A percentile compares a stretch with the other conserved stretches of the same genome.
phyloP scores from a whole-genome alignment of 2,113 vertebrate species.

The Muntiacus reevesi region DNA sequence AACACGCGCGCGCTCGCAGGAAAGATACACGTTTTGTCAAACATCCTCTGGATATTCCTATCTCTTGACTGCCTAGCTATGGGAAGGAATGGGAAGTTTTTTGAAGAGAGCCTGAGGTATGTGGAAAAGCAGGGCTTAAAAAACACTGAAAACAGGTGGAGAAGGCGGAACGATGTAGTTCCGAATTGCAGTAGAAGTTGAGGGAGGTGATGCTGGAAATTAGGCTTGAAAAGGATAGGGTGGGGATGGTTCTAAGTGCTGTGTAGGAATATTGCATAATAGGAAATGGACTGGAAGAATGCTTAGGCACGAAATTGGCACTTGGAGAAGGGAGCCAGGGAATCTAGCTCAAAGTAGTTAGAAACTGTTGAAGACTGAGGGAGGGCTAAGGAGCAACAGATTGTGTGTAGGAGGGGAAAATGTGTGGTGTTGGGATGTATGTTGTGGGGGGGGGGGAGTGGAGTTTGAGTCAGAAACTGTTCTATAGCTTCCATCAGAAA shows the following conservation, averaged over 20 bases:
- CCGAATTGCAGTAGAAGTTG: not conserved
- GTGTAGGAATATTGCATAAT: slow-evolving; percentile 14
- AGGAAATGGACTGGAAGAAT: not conserved
- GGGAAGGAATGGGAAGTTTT: not conserved
- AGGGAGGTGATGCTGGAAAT: not conserved
- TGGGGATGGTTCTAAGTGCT: not conserved
- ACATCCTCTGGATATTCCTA: not conserved
- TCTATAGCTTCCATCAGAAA: slow-evolving; percentile 33
- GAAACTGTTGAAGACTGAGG: not conserved
- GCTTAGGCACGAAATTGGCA: not conserved
- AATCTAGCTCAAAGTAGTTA: not conserved
- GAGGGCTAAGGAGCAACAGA: slow-evolving; percentile 42
- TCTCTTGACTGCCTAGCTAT: not conserved
- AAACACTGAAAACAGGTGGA: not conserved
- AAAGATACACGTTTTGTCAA: not conserved
- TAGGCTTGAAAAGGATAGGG: not conserved
- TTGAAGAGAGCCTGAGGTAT: not conserved
- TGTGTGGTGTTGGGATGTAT: not conserved
- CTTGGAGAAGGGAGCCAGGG: not conserved
- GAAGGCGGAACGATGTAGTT: not conserved
- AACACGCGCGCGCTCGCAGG: not conserved
- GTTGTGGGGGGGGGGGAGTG: not conserved
- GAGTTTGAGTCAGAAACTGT: slow-evolving; percentile 55
- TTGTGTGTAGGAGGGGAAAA: slow-evolving; percentile 60
- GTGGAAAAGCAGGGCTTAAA: not conserved